These are phyloP conservation scores for Bradypus variegatus DNA, from an alignment of 2,797 vertebrate genomes.

Conservation along the genomic window DNA sequence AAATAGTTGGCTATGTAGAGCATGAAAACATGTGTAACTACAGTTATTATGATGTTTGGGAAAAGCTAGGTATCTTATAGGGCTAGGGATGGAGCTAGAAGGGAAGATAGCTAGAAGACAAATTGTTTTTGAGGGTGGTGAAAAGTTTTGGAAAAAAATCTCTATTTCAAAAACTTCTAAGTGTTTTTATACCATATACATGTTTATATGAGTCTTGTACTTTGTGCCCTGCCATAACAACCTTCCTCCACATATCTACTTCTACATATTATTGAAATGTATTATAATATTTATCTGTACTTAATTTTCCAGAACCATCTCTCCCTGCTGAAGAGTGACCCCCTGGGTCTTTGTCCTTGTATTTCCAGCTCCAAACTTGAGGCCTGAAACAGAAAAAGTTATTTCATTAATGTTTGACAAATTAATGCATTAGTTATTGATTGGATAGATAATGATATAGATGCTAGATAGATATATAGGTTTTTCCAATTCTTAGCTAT, in stretches of 20 bases:
- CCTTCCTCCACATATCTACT: not conserved
- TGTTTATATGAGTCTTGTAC: not conserved
- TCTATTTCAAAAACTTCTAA: not conserved
- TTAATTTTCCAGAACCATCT: not conserved
- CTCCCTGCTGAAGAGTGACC: not conserved
- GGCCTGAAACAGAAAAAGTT: not conserved
- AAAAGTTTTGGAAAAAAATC: not conserved
- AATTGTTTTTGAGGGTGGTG: not conserved
- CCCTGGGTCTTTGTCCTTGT: not conserved
- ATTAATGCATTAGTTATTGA: not conserved
- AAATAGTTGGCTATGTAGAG: not conserved
- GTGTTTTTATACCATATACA: not conserved
- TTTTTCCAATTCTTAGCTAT: not conserved
- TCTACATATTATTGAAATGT: not conserved
- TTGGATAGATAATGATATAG: not conserved
- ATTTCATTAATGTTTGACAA: conserved; percentile 5
- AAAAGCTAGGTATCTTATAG: not conserved
- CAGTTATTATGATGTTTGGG: not conserved
- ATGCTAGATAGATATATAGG: not conserved
- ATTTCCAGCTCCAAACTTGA: not conserved
- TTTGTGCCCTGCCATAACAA: not conserved
- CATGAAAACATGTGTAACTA: not conserved
- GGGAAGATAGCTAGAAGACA: not conserved
- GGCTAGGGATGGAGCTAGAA: not conserved
- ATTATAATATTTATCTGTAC: not conserved